A percentile compares a stretch with the other conserved stretches of the same genome.
phyloP scores from a whole-genome alignment of 2,797 vertebrate species.

The Heliangelus exortis region DNA sequence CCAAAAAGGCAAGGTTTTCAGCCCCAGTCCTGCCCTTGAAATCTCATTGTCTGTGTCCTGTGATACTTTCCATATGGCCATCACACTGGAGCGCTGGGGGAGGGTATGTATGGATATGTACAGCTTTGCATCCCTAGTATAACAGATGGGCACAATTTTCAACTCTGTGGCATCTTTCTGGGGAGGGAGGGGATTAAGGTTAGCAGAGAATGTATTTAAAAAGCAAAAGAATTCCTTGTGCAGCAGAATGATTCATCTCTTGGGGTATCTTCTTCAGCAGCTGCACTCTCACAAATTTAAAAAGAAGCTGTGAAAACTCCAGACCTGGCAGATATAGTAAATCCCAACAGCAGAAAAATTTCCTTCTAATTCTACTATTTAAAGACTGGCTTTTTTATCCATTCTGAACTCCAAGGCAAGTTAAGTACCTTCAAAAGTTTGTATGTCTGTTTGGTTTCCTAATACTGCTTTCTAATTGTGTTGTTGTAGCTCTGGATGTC shows the following conservation, averaged over 20 bases:
- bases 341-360: background rate
- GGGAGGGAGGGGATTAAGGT: background rate
- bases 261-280: background rate
- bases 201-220: background rate
- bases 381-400: background rate
- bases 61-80: background rate
- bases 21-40: background rate
- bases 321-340: background rate
- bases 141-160: background rate
- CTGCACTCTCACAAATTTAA: background rate
- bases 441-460: background rate
- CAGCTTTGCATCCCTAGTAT: background rate
- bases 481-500: background rate
- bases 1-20: background rate
- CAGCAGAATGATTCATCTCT: background rate
- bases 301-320: background rate
- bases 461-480: background rate
- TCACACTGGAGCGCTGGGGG: accelerated
- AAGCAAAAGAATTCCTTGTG: background rate
- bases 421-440: background rate
- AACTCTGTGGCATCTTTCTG: background rate
- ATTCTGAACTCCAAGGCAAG: background rate
- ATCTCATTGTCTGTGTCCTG: background rate
- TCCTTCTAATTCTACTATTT: background rate
- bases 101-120: background rate